These are phyloP conservation scores for Callosobruchus maculatus DNA, from an alignment of 2,888 invertebrate genomes.

Conservation along the genomic window DNA sequence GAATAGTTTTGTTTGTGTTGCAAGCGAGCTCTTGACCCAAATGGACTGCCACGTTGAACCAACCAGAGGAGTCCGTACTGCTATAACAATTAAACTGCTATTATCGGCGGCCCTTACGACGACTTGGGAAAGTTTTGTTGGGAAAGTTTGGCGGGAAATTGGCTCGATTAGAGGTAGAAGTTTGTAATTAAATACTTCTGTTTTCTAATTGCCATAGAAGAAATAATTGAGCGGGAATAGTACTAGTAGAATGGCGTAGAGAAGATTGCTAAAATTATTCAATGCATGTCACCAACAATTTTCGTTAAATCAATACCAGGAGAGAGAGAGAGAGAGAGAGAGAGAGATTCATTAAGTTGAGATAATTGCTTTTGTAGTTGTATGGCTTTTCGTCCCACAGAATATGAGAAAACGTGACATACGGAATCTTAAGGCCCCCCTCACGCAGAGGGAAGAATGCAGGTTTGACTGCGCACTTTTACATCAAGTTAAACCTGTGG, in stretches of 20 bases:
- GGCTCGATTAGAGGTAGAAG: conserved; percentile 1
- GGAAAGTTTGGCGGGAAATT: conserved; percentile 3
- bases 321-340: no score
- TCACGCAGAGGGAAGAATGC: no score
- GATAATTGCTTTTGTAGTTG: no score
- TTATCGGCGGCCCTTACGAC: conserved; percentile 3
- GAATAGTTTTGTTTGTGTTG: conserved; percentile 7
- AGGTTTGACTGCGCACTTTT: no score
- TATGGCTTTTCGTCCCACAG: no score
- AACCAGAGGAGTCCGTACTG: background rate
- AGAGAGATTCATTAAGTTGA: no score
- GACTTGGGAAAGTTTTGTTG: conserved; percentile 5
- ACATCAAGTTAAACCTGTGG: no score
- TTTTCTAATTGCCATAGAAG: background rate
- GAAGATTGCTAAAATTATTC: background rate
- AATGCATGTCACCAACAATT: background rate
- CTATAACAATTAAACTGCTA: conserved; percentile 10
- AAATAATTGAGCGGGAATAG: background rate
- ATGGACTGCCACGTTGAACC: conserved; percentile 1
- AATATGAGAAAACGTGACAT: no score
- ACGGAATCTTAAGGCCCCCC: no score
- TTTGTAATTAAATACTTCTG: background rate
- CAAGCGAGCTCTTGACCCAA: conserved; percentile 3
- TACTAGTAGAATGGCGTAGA: no score
- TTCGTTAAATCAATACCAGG: no score